Evolutionary conservation across 2,113 vertebrate genomes (phyloP), one percentile per base, ranked within the genome.

Genomic region (Oreochromis spilurus): DNA sequence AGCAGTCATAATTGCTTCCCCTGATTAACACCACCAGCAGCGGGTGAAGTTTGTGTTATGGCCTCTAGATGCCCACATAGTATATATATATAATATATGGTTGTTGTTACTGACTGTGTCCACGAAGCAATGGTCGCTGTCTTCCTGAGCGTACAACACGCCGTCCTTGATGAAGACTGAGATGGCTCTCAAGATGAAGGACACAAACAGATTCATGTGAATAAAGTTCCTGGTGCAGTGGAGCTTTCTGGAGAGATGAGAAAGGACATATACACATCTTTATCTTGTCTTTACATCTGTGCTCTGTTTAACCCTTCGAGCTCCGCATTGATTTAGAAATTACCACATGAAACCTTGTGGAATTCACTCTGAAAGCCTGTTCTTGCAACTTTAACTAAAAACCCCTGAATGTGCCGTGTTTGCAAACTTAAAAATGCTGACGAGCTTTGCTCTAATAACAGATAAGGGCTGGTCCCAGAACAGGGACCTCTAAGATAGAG

Each of bases 151-250:
- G 0, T 98, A 99, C 70, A 99, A 96, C 77, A 99, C 96, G 2
- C 98, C 98, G 0, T 99, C 99, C 85, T 99, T 99, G 91, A 99
- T 99, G 95, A 99, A 99, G 72, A 99, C 99, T 0, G 98, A 99
- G 92, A 99, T 97, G 72, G 99, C 99, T 91, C 99, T 96, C 90
- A 99, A 96, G 91, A 99, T 99, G 96, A 99, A 99, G 0, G 99
- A 99, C 87, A 98, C 97, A 57, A 99, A 99, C 81, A 99, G 97
- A 91, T 99, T 99, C 98, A 99, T 99, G 96, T 99, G 99, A 92
- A 99, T 99, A 92, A 99, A 99, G 92, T 99, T 99, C n/a, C 99
- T 95, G 85, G 99, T 99, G 88, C 99, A 99, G 91, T 99, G 99
- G 67, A 99, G 98, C 91, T 99, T 99, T 96, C 98, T 99, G 86